Conservation (phyloP, 1,140 invertebrate genomes). For the Aphidius gifuensis region DNA sequence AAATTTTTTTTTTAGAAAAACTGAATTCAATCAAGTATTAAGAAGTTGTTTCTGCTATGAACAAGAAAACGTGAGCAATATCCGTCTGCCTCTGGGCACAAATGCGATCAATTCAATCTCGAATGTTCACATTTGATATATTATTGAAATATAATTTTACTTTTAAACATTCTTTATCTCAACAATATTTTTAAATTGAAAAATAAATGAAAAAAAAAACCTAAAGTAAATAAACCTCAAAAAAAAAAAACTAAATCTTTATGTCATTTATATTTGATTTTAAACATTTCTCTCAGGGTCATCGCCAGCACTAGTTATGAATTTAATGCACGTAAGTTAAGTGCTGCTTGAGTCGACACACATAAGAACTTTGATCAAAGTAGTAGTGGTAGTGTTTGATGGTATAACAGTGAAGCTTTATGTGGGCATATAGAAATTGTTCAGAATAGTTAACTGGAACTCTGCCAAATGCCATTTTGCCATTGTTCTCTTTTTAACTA, state of each 20-base stretch:
- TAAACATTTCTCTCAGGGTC: not conserved
- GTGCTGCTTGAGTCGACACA: constrained; percentile 34
- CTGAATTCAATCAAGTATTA: too few species aligned
- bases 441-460: constrained; percentile 27
- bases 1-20: too few species aligned
- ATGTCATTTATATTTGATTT: not conserved
- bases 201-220: not conserved
- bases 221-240: too few species aligned
- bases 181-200: too few species aligned
- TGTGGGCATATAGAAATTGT: not conserved
- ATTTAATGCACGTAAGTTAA: constrained; percentile 36
- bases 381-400: constrained; percentile 1
- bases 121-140: too few species aligned
- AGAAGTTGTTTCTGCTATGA: too few species aligned
- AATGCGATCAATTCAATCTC: too few species aligned
- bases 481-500: constrained; percentile 31
- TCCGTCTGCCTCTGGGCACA: too few species aligned
- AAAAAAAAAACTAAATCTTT: not conserved
- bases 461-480: constrained; percentile 31
- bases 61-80: too few species aligned
- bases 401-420: not conserved
- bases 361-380: constrained; percentile 31
- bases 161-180: too few species aligned
- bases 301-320: constrained; percentile 27
- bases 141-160: too few species aligned